These are phyloP conservation scores for Heliocidaris erythrogramma DNA, from an alignment of 35 echinoderm and acorn worm genomes.

Conservation along the genomic window DNA sequence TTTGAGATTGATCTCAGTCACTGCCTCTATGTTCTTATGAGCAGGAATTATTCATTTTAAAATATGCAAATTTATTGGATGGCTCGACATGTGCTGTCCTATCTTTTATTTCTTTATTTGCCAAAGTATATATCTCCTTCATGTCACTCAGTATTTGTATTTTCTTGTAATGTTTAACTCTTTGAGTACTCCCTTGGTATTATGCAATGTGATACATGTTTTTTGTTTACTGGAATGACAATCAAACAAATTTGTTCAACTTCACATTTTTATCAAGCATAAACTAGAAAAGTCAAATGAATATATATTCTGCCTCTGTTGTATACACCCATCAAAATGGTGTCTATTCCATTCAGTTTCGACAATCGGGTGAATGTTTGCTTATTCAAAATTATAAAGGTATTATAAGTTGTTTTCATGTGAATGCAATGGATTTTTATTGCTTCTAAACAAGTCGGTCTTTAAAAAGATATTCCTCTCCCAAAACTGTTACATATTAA, in stretches of 20 bases:
- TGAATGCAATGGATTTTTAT: not conserved
- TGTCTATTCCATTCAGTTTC: not conserved
- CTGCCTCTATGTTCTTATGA: not conserved
- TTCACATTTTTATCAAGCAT: not conserved
- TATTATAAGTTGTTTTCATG: not conserved
- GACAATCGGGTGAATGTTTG: not conserved
- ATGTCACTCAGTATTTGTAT: conserved; percentile 18
- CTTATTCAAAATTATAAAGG: not conserved
- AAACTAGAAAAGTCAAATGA: not conserved
- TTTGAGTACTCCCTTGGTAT: not conserved
- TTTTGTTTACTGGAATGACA: too few relatives aligned
- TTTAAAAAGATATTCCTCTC: not conserved
- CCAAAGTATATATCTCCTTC: not conserved
- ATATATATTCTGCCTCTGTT: not conserved
- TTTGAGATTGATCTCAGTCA: not conserved
- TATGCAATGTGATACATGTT: not conserved
- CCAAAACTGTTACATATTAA: not conserved
- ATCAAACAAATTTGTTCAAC: not conserved
- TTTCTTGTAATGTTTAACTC: not conserved
- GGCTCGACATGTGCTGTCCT: not conserved
- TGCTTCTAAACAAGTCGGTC: not conserved
- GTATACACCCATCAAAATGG: not conserved
- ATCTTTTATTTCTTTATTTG: not conserved
- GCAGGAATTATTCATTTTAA: not conserved
- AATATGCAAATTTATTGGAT: not conserved